A percentile compares a stretch with the other conserved stretches of the same genome.
Conservation (phyloP, 1,140 invertebrate species). For the Bradysia coprophila region DNA sequence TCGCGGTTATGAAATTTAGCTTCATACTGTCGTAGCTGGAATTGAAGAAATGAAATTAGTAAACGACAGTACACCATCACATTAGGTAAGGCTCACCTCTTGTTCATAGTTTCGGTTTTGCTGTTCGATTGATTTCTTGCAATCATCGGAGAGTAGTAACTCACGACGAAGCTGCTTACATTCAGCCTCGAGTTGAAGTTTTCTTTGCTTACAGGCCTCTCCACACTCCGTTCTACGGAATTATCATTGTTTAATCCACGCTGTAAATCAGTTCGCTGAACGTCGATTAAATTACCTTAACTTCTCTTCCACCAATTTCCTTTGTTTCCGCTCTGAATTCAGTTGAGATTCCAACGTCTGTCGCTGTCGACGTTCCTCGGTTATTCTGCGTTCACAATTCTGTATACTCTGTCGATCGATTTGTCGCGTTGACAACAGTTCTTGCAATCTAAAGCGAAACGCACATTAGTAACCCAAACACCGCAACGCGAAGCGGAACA, state of each 20-base stretch:
- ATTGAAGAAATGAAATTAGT: background rate
- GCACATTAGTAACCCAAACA: background rate
- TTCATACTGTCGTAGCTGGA: conserved; percentile 14
- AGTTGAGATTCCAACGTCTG: conserved; percentile 58
- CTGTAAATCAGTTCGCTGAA: no score
- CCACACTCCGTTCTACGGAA: conserved; percentile 46
- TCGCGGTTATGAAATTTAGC: conserved; percentile 32
- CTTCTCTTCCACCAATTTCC: conserved; percentile 44
- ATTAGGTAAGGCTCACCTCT: conserved; percentile 10
- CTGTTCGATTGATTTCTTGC: conserved; percentile 16
- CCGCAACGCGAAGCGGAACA: background rate
- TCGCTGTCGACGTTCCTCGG: conserved; percentile 65
- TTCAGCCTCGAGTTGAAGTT: conserved; percentile 62
- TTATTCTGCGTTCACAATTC: conserved; percentile 57
- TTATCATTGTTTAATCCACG: no score
- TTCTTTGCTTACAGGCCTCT: conserved; percentile 53
- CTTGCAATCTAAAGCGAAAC: conserved; percentile 32
- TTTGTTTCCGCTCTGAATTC: conserved; percentile 49
- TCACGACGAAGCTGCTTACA: conserved; percentile 52
- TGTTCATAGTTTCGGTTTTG: conserved; percentile 20
- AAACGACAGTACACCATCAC: background rate
- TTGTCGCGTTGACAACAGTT: conserved; percentile 47
- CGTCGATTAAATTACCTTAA: no score
- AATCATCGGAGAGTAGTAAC: conserved; percentile 55
- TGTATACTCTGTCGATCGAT: conserved; percentile 59